Evolutionary conservation across 2,888 invertebrate species (phyloP), one percentile per base, ranked within the genome.

Genomic region (Sphecodes monilicornis): DNA sequence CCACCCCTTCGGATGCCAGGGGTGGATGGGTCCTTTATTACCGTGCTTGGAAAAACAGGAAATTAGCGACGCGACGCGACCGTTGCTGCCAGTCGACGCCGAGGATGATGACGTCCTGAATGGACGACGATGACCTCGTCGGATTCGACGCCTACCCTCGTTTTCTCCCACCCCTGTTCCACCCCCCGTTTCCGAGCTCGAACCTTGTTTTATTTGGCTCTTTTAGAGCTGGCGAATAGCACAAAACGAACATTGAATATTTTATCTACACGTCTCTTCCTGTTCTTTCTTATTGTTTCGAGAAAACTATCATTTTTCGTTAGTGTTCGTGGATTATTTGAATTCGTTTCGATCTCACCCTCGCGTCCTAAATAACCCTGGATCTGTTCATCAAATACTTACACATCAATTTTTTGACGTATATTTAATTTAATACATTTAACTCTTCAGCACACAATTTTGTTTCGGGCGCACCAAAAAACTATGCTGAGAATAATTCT

Each of bases 11-110:
- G 70, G 46, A 3, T 22, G 46, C 46, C 46, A 46, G 68, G 64
- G 26, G 41, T 32, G 68, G 73, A 57, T n/a, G 76, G 80, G 70
- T 74, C 72, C 89, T 89, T 89, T 89, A 89, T 87, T 89, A 89
- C 80, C 85, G 80, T 70, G 76, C 81, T 29, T 75, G 78, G 89
- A 87, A 89, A 88, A 89, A 87, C 89, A 89, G 89, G 89, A 89
- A 89, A 89, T 89, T 89, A 89, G 85, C 82, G 85, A 82, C 80
- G 83, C 86, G 88, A 16, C 79, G 83, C 83, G 76, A 77, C 80
- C 76, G 86, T 80, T 86, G 84, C 78, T 71, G 60, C 66, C 76
- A 86, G 78, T 79, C 72, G 71, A 80, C 54, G 76, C 39, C 76
- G 73, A 66, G 76, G 76, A 79, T 50, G 86, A 85, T 83, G 80